These are phyloP conservation scores for Astyanax mexicanus DNA, from an alignment of 2,797 vertebrate genomes.

Conservation along the genomic window DNA sequence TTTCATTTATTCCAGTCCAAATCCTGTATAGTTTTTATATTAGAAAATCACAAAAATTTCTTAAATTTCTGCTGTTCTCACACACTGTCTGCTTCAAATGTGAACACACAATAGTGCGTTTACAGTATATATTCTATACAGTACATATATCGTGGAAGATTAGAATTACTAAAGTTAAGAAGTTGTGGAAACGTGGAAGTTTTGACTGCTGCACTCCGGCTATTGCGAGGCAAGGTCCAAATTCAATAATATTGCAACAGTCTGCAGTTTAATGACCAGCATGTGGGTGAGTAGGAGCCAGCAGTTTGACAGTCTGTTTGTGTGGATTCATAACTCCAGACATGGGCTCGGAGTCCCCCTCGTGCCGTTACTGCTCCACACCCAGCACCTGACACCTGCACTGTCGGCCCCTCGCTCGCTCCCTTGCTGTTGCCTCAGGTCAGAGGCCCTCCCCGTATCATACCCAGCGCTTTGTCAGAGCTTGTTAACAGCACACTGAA, in stretches of 20 bases:
- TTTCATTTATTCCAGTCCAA: too few species aligned
- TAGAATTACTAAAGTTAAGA: too few species aligned
- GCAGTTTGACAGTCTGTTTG: neutral
- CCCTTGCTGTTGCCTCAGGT: slow-evolving; percentile 47
- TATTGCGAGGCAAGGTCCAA: neutral
- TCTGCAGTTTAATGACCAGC: slow-evolving; percentile 27
- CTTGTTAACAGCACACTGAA: slow-evolving; percentile 30
- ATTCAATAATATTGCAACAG: slow-evolving; percentile 12
- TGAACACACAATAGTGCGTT: too few species aligned
- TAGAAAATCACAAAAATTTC: too few species aligned
- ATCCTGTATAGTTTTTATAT: too few species aligned
- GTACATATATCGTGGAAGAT: too few species aligned
- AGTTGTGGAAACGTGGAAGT: too few species aligned
- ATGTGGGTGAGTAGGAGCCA: slow-evolving; percentile 13
- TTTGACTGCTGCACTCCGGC: neutral
- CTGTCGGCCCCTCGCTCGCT: slow-evolving; percentile 4
- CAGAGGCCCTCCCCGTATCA: slow-evolving; percentile 41
- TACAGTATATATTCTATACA: too few species aligned
- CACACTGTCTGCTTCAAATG: too few species aligned
- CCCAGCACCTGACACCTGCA: slow-evolving; percentile 46
- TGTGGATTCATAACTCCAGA: slow-evolving; percentile 11
- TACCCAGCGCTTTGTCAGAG: slow-evolving; percentile 41
- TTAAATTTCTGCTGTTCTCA: too few species aligned
- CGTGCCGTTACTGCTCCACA: slow-evolving; percentile 19
- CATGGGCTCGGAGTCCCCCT: slow-evolving; percentile 22